These are phyloP conservation scores for Hirtodrosophila alboralis DNA, from an alignment of 2,888 invertebrate genomes.

Conservation along the genomic window DNA sequence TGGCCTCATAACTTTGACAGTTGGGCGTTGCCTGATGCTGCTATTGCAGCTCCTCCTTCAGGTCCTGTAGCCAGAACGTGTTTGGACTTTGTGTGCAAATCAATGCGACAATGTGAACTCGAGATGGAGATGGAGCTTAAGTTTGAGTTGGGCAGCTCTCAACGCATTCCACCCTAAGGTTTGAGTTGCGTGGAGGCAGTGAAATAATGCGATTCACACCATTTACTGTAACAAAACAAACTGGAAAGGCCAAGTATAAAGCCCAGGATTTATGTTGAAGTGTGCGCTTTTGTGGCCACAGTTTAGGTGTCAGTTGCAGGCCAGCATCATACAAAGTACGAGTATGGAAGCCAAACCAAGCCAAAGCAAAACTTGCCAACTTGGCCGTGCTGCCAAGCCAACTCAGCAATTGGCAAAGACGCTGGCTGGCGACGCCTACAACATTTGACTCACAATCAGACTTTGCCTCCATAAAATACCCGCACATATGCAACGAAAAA, in stretches of 20 bases:
- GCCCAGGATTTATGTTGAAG: constrained; percentile 45
- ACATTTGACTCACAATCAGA: constrained; percentile 30
- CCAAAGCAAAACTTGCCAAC: constrained; percentile 26
- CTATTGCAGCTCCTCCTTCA: not conserved
- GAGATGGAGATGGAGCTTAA: too few species aligned
- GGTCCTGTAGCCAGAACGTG: constrained; percentile 38
- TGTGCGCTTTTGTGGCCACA: constrained; percentile 42
- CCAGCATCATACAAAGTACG: constrained; percentile 18
- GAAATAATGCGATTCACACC: constrained; percentile 23
- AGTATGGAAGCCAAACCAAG: constrained; percentile 22
- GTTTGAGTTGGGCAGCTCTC: constrained; percentile 9
- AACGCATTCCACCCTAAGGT: constrained; percentile 15
- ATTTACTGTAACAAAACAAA: constrained; percentile 46
- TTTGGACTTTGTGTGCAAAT: constrained; percentile 53
- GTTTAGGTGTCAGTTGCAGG: constrained; percentile 66
- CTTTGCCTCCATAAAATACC: constrained; percentile 26
- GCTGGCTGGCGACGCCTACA: constrained; percentile 31
- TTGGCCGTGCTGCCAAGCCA: constrained; percentile 35
- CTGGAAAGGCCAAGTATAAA: constrained; percentile 44
- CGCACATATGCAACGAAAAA: constrained; percentile 30
- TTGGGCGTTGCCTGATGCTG: not conserved
- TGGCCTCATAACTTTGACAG: constrained; percentile 60
- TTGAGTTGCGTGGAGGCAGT: not conserved
- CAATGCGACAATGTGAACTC: constrained; percentile 38
- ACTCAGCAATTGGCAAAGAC: constrained; percentile 44